Conservation (phyloP, 2,888 invertebrate species). For the Toxonevra muliebris region DNA sequence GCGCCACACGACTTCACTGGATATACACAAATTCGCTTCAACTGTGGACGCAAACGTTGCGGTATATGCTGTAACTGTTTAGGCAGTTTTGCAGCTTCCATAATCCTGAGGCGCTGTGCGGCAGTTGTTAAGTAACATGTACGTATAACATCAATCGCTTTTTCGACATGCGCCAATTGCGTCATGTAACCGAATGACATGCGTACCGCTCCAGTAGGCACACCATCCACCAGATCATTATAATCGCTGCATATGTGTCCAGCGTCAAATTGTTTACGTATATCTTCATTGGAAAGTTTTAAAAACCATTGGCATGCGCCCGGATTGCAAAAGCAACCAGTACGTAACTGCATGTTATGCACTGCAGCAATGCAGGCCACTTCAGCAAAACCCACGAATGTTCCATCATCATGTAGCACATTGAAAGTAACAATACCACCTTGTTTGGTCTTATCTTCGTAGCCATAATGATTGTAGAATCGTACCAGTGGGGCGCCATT, state of each 20-base stretch:
- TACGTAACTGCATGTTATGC: constrained; percentile 85
- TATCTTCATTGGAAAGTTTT: constrained; percentile 72
- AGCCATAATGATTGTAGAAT: constrained; percentile 80
- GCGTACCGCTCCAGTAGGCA: constrained; percentile 91
- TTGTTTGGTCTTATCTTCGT: constrained; percentile 72
- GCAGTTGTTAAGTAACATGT: constrained; percentile 73
- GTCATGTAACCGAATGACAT: constrained; percentile 95
- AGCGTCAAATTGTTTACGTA: constrained; percentile 81
- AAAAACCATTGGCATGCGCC: constrained; percentile 91
- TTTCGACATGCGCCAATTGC: constrained; percentile 75
- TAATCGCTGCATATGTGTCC: constrained; percentile 94
- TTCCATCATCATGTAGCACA: constrained; percentile 78
- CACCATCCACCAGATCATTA: constrained; percentile 83
- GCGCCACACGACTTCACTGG: constrained; percentile 93
- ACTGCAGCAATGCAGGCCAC: constrained; percentile 89
- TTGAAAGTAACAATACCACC: constrained; percentile 92
- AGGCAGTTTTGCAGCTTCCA: constrained; percentile 48
- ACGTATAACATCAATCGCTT: constrained; percentile 77
- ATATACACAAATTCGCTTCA: constrained; percentile 74
- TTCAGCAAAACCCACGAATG: constrained; percentile 89
- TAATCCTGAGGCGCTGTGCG: constrained; percentile 47
- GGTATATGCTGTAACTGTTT: constrained; percentile 50
- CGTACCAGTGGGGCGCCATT: constrained; percentile 76
- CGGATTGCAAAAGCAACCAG: constrained; percentile 97
- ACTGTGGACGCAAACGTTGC: constrained; percentile 44